Conservation (phyloP, 2,797 vertebrate genomes). For the Crenuchus spilurus region DNA sequence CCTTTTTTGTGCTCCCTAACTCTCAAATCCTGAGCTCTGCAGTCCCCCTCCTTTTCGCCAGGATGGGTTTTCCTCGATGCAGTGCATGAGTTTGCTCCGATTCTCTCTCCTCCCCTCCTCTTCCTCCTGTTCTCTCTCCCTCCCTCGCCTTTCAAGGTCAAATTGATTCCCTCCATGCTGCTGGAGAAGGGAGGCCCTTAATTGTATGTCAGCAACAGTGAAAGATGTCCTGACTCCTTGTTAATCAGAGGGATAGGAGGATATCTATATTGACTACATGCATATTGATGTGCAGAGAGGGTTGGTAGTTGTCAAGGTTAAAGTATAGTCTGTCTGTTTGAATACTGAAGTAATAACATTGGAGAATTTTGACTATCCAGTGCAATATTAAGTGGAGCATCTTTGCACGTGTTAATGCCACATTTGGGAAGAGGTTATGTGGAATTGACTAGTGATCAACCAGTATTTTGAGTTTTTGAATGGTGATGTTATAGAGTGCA, state of each 20-base stretch:
- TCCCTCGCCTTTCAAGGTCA: conserved; percentile 60
- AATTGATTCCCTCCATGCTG: conserved; percentile 43
- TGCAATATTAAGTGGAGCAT: too few relatives aligned
- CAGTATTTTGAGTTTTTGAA: too few relatives aligned
- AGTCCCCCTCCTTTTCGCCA: conserved; percentile 30
- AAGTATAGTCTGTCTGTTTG: too few relatives aligned
- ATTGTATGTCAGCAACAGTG: neutral
- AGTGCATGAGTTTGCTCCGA: neutral
- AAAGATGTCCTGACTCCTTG: neutral
- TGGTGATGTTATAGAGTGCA: too few relatives aligned
- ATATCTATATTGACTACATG: neutral
- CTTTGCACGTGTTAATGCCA: too few relatives aligned
- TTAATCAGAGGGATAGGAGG: neutral
- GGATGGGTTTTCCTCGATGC: conserved; percentile 43
- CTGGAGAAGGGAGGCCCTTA: conserved; percentile 2
- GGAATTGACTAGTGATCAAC: too few relatives aligned
- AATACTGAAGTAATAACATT: too few relatives aligned
- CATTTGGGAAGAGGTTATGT: too few relatives aligned
- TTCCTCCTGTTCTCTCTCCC: conserved; percentile 14
- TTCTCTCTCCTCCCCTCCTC: neutral
- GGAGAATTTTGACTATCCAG: too few relatives aligned
- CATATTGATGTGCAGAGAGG: neutral
- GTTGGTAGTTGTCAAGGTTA: too few relatives aligned
- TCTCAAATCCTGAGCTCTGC: conserved; percentile 34
- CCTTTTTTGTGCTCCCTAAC: neutral